Percentiles rank a stretch among this genome's conserved stretches.
Conservation (phyloP, 2,113 vertebrate genomes). For the Zeus faber region DNA sequence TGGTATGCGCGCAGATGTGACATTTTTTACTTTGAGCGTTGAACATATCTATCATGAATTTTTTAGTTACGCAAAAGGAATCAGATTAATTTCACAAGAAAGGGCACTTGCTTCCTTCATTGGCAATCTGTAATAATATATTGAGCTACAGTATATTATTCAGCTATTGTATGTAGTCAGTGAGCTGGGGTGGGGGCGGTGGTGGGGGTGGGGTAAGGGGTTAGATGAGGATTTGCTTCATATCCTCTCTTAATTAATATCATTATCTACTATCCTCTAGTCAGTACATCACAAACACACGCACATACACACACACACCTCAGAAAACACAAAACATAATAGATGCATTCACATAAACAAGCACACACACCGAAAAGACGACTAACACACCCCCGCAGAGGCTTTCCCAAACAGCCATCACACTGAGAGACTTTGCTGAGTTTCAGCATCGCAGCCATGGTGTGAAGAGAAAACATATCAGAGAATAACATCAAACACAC, state of each 20-base stretch:
- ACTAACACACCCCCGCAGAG: too few species aligned
- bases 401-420: background rate
- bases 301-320: too few species aligned
- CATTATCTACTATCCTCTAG: conserved; percentile 47
- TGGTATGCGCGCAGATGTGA: too few species aligned
- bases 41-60: too few species aligned
- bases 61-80: too few species aligned
- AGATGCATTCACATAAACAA: background rate
- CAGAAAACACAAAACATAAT: too few species aligned
- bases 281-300: conserved; percentile 7
- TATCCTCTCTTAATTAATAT: conserved; percentile 65
- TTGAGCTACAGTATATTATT: conserved; percentile 31
- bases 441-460: conserved; percentile 5
- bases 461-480: conserved; percentile 25
- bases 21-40: too few species aligned
- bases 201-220: too few species aligned
- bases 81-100: too few species aligned
- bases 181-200: conserved; percentile 48
- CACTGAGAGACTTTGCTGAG: conserved; percentile 10
- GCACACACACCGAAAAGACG: too few species aligned
- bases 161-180: conserved; percentile 48
- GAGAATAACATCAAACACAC: conserved; percentile 42
- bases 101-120: too few species aligned
- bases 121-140: conserved; percentile 12
- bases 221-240: conserved; percentile 54